Evolutionary conservation across 2,797 vertebrate species (phyloP), one percentile per base, ranked within the genome.

Genomic region (Pseudomugil gertrudae): DNA sequence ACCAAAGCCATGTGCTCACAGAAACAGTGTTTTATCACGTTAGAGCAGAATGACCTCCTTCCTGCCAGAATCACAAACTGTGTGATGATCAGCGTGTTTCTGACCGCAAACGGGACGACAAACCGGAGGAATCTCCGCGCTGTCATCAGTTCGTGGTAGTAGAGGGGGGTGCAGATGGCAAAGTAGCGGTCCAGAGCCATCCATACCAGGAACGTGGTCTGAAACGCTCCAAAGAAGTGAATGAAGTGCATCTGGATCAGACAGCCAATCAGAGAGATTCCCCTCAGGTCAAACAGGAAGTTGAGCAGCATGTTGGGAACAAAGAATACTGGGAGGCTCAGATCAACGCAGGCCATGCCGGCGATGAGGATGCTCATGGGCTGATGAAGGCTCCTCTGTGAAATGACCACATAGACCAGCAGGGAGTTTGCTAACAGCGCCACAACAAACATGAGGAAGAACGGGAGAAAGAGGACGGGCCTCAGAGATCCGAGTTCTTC

Each of bases 1-100:
- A 92, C 90, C 45, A 93, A 36, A 1, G 91, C 87, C 92, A 93
- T 94, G 67, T 94, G 92, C 10, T 94, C 93, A 72, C 91, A 93
- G 86, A 92, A 93, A 58, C 90, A 93, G 56, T 92, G 90, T n/a
- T 86, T 70, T 24, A 93, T 90, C 0, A 74, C 56, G 19, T 89
- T 85, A 11, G 61, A 72, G 2, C 92, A 94, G 48, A 85, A 94
- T 0, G 74, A 9, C 2, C 90, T 30, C 3, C 17, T 17, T 57
- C 70, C 76, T 5, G 83, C 84, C 51, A 90, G 27, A 27, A 4
- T 35, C 17, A 90, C 85, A 1, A 88, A 13, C 23, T 58, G 3
- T 0, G 65, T 15, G 15, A 56, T 9, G 17, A 75, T 1, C 0
- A 83, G 0, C 9, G 24, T 1, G n/a, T 90, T 91, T 69, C 88